Conservation (phyloP, 1,140 invertebrate species). For the Proales similis region DNA sequence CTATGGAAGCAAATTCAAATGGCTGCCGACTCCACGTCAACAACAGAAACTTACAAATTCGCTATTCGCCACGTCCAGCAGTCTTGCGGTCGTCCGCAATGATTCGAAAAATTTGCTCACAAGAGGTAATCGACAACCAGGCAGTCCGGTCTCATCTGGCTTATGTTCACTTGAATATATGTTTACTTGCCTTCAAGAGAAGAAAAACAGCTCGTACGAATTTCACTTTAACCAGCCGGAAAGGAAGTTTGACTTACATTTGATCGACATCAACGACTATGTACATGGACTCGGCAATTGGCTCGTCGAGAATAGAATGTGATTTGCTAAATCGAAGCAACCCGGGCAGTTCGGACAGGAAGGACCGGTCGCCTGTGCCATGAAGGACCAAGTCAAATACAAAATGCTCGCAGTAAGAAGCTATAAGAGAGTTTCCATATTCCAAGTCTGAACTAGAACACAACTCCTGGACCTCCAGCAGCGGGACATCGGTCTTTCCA, state of each 20-base stretch:
- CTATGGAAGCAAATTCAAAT: background rate
- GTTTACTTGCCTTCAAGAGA: slow-evolving; percentile 28
- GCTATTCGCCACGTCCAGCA: slow-evolving; percentile 29
- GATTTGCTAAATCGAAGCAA: slow-evolving; percentile 9
- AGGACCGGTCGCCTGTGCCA: slow-evolving; percentile 3
- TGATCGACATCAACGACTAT: slow-evolving; percentile 30
- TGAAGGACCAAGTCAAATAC: slow-evolving; percentile 30
- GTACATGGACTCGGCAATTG: slow-evolving; percentile 19
- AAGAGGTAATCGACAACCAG: slow-evolving; percentile 4
- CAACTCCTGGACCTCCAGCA: background rate
- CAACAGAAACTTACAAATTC: slow-evolving; percentile 22
- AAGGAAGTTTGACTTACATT: slow-evolving; percentile 13
- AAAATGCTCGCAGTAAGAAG: slow-evolving; percentile 26
- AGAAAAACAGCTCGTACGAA: background rate
- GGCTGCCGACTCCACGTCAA: background rate
- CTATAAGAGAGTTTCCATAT: slow-evolving; percentile 11
- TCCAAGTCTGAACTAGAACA: background rate
- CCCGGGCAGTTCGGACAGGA: slow-evolving; percentile 5
- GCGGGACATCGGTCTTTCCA: background rate
- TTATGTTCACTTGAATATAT: slow-evolving; percentile 30
- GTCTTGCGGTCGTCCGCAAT: background rate
- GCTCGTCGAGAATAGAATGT: slow-evolving; percentile 17
- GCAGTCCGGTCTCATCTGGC: slow-evolving; percentile 7
- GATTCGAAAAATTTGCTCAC: slow-evolving; percentile 27
- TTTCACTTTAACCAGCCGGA: background rate